Percentiles rank a stretch among this genome's conserved stretches.
Evolutionary conservation across 1,140 invertebrate species (phyloP).

Genomic region (Propsilocerus akamusi): DNA sequence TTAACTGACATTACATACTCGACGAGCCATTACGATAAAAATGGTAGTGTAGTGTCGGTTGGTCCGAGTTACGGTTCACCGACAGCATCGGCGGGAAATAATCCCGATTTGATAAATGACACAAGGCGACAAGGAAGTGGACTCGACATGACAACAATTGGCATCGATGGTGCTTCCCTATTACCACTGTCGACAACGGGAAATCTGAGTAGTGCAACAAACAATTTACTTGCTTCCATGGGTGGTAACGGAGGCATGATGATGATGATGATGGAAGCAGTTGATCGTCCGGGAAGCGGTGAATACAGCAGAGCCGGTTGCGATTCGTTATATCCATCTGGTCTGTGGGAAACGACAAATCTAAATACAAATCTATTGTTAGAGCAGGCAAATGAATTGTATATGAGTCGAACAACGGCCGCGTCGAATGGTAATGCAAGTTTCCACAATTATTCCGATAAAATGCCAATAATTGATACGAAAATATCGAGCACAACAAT

Average conservation of each 20-base stretch:
- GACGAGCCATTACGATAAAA: constrained; percentile 37
- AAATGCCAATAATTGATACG: constrained; percentile 50
- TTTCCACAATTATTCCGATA: constrained; percentile 34
- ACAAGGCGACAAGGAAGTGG: constrained; percentile 37
- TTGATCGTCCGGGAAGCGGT: constrained; percentile 34
- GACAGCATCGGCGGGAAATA: constrained; percentile 47
- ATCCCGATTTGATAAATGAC: constrained; percentile 67
- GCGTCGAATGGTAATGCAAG: constrained; percentile 19
- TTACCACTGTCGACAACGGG: constrained; percentile 8
- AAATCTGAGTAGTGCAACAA: not conserved
- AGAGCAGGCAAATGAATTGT: constrained; percentile 23
- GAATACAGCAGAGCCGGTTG: constrained; percentile 45
- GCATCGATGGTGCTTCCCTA: constrained; percentile 8
- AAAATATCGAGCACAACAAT: not conserved
- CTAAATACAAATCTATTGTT: not conserved
- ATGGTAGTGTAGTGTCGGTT: constrained; percentile 36
- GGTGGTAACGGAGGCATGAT: not conserved
- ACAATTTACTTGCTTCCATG: not conserved
- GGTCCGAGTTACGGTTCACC: constrained; percentile 44
- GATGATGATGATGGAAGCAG: not conserved
- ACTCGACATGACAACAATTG: constrained; percentile 20
- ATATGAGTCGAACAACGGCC: constrained; percentile 30
- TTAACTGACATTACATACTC: constrained; percentile 41
- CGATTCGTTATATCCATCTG: constrained; percentile 49
- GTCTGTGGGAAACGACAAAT: constrained; percentile 34